Conservation (phyloP, 2,888 invertebrate genomes). For the Drosophila anomelani region DNA sequence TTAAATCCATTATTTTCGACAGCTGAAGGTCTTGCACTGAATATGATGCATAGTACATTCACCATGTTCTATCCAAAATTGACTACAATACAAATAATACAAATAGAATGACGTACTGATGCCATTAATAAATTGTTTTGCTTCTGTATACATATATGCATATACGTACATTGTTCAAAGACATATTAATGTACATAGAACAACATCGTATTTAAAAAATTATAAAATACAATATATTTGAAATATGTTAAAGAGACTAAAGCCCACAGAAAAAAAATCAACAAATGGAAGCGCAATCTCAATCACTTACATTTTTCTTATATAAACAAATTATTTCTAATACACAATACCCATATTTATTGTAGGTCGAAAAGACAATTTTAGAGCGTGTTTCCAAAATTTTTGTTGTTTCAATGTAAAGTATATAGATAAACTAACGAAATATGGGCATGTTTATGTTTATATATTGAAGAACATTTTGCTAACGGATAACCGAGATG, state of each 20-base stretch:
- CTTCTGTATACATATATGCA: not conserved
- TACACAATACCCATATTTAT: not conserved
- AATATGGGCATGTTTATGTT: not conserved
- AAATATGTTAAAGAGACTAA: not conserved
- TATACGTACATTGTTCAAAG: not conserved
- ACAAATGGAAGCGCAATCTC: slow-evolving; percentile 17
- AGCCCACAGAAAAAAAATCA: slow-evolving; percentile 18
- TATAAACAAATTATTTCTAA: not conserved
- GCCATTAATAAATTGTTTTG: slow-evolving; percentile 6
- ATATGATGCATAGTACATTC: slow-evolving; percentile 9
- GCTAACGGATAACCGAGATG: not conserved
- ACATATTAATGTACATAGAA: no score
- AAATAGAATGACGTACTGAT: slow-evolving; percentile 19
- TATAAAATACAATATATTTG: not conserved
- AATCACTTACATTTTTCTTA: slow-evolving; percentile 12
- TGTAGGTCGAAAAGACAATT: not conserved
- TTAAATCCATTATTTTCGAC: slow-evolving; percentile 27
- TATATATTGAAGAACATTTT: not conserved
- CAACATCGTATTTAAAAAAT: slow-evolving; percentile 15
- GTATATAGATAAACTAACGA: not conserved
- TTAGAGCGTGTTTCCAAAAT: not conserved
- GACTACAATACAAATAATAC: slow-evolving; percentile 24
- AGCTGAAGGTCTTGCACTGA: slow-evolving; percentile 34
- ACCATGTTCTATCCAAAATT: slow-evolving; percentile 22
- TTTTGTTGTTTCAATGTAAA: not conserved